A percentile compares a stretch with the other conserved stretches of the same genome.
These are phyloP conservation scores for Ophion slaviceki DNA, from an alignment of 2,888 invertebrate species.

Conservation along the genomic window DNA sequence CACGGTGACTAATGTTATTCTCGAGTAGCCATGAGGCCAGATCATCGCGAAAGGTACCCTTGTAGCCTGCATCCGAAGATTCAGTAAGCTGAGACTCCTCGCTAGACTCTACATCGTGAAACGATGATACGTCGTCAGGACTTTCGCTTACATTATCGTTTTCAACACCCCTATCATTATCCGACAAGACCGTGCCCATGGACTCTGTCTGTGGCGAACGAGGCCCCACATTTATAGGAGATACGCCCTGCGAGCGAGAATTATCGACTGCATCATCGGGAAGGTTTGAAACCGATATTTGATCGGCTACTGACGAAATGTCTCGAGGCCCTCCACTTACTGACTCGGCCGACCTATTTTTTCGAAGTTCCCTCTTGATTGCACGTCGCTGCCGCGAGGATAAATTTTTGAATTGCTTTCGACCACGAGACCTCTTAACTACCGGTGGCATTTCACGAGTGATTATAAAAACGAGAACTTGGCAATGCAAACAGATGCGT, in stretches of 20 bases:
- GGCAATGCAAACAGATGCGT: not conserved
- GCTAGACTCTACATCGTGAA: not conserved
- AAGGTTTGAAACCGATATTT: too few species aligned
- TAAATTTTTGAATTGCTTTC: too few species aligned
- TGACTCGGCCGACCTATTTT: too few species aligned
- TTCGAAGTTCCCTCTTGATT: too few species aligned
- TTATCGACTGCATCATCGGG: not conserved
- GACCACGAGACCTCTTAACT: too few species aligned
- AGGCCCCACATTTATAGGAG: not conserved
- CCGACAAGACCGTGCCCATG: too few species aligned
- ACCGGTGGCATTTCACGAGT: too few species aligned
- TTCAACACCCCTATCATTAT: too few species aligned
- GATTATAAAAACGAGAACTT: not conserved
- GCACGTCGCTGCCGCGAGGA: too few species aligned
- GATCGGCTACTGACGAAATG: too few species aligned
- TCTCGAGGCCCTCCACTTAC: too few species aligned
- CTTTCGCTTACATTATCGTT: too few species aligned
- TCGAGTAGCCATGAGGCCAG: constrained; percentile 23
- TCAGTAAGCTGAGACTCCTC: not conserved
- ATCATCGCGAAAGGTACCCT: not conserved
- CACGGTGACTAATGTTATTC: constrained; percentile 24
- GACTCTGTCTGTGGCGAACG: not conserved
- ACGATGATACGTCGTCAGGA: not conserved
- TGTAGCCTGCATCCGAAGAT: not conserved
- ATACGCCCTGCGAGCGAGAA: not conserved